Base-by-base conservation (phyloP, 2,113 vertebrate genomes). In the Bagarius yarrelli region DNA sequence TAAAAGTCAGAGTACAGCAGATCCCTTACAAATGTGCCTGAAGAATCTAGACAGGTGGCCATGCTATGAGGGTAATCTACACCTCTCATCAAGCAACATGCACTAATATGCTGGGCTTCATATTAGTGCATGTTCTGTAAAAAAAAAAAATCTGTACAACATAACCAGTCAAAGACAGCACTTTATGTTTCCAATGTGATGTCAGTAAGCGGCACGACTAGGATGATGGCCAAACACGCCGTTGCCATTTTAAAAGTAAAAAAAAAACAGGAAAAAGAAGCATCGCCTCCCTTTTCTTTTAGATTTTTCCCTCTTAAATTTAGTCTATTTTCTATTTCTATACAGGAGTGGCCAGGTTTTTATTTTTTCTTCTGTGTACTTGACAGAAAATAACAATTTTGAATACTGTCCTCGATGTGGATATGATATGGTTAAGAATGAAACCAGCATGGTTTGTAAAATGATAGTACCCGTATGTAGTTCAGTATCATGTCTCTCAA, bases 1-100 rank as follows among this genome's bases (percentile, higher is more conserved):
- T 60, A 32, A 80, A 59, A 72, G 19, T 66, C 56, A 52, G 67
- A 1, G 15, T 5, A 66, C 27, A 50, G 27, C 19, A 23, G 66
- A 30, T 80, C 55, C 55, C 32, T 75, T 63, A 80, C 36, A 60
- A 60, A 71, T 80, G 34, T 13, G 53, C 78, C 52, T 40, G 30
- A 40, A 57, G 34, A 59, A 56, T 70, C 52, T 25, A 47, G 40
- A 73, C 69, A 73, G 67, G 67, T 72, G 78, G 34, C 36, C 52
- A 27, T 72, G 40, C 34, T 27, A 70, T 47, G 67, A 79, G 55
- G 21, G 69, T 60, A 73, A 73, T 19, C 59, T 63, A 71, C 34
- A 73, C 21, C 57, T 70, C 27, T 12, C 30, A n/a, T 8, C 59
- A 56, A 36, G 9, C 18, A 44, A 59, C 2, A 1, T 27, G 44